Evolutionary conservation across 2,797 vertebrate genomes (phyloP), one percentile per base, ranked within the genome.

Genomic region (Parauchenoglanis punctatus): DNA sequence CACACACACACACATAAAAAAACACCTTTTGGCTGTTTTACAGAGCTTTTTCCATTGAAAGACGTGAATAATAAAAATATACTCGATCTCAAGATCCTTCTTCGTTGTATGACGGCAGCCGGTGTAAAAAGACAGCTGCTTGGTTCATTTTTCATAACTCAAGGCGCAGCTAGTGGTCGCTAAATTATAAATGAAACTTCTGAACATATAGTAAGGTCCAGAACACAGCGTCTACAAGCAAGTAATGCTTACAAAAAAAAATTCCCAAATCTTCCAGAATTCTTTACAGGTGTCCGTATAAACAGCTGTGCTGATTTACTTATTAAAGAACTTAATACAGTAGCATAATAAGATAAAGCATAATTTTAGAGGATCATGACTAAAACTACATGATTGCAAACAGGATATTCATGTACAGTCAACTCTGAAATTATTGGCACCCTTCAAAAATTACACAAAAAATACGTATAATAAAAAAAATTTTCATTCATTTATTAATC

Each of bases 141-240:
- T 65, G 7, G 59, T 82, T 82, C 17, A 81, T 67, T 65, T 82
- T 82, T 67, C 61, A 65, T n/a, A 63, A 8, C 13, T 81, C 40
- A 1, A 63, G 59, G 23, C n/a, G 28, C 80, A 63, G 58, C 61
- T 20, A 67, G 7, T 8, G 17, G 61, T 46, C 1, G 8, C 7
- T 82, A 82, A 82, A 82, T 82, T 65, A 65, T 82, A 13, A 82
- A 67, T 82, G 61, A 52, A 49, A 81, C 25, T n/a, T 46, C 59
- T 6, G 23, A n/a, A 28, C 25, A n/a, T 65, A 46, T 46, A 46
- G 58, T 28, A 15, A 12, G 6, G 13, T 63, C 58, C 59, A 25
- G 46, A 61, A 44, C 7, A 40, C 11, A 44, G 31, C 20, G 23
- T 82, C 59, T 81, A 20, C 2, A 81, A 46, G 25, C 20, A 44